phyloP scores from a whole-genome alignment of 2,888 invertebrate species.

The Nomada lathburiana region DNA sequence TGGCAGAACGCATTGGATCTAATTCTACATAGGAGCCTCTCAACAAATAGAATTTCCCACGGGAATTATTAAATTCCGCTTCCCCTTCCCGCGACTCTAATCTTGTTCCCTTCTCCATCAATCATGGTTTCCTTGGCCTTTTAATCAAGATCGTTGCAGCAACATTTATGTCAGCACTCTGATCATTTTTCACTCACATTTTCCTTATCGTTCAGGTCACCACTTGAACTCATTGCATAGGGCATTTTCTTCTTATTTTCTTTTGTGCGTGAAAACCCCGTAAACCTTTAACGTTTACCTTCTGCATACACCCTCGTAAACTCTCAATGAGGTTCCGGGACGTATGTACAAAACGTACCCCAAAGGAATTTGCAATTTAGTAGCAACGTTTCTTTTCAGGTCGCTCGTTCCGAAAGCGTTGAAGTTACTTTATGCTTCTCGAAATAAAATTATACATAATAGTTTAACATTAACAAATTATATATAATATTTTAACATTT shows the following conservation, averaged over 20 bases:
- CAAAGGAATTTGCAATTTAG: not conserved
- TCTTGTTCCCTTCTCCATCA: slow-evolving; percentile 28
- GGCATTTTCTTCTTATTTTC: not conserved
- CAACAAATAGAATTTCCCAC: slow-evolving; percentile 20
- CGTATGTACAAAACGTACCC: not conserved
- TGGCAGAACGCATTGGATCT: not conserved
- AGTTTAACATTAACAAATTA: too few relatives aligned
- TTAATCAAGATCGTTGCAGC: slow-evolving; percentile 31
- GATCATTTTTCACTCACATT: slow-evolving; percentile 20
- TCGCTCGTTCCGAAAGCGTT: not conserved
- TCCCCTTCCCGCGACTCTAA: not conserved
- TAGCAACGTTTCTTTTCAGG: not conserved
- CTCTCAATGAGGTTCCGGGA: not conserved
- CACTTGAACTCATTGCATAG: not conserved
- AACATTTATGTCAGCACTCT: slow-evolving; percentile 1
- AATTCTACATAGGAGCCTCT: not conserved
- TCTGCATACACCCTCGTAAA: not conserved
- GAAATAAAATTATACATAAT: too few relatives aligned
- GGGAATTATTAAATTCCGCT: slow-evolving; percentile 19
- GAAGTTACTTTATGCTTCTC: not conserved
- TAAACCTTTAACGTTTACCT: not conserved
- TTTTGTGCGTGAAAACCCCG: not conserved
- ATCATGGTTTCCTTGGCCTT: slow-evolving; percentile 29
- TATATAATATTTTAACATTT: too few relatives aligned
- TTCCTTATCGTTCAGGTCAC: not conserved